Base-by-base conservation (phyloP, 2,888 invertebrate genomes). In the Deroplatys truncata region DNA sequence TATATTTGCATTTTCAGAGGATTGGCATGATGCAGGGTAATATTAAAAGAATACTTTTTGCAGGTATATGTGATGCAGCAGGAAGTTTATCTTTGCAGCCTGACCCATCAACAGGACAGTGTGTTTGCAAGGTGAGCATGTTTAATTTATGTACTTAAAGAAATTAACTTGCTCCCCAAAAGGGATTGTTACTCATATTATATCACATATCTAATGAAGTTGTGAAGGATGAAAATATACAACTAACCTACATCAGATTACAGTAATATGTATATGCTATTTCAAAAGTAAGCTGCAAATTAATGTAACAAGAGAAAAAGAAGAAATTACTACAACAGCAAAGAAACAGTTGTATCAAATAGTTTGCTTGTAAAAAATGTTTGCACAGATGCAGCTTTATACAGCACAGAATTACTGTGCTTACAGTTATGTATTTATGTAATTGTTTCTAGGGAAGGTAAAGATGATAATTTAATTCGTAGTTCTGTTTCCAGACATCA, bases 61-160 rank as follows among this genome's bases (percentile, higher is more conserved):
- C 92, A 91, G 94, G 93, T 90, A 93, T 93, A 13, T 99, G 99
- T 93, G 96, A 98, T 93, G 94, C 95, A 0, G 94, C 95, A 10
- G 99, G 99, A 82, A 97, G 98, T 15, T 92, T 94, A 91, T 94
- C 92, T 92, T 94, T 94, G 91, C 92, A 92, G 25, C 94, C 94
- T 0, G 94, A 95, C 92, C 93, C 94, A 10, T 91, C 92, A 0
- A 94, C 94, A 84, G 95, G 96, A 90, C 93, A 94, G 89, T 97
- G 97, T 93, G 93, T 93, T 28, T 97, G 97, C 94, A 97, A 97
- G 95, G 97, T 97, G 94, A 92, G 84, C 88, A 49, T n/a, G 56
- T 10, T 43, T 43, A 43, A 43, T 0, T 43, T 43, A 13, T 43
- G 43, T 43, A 35, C n/a, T 28, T 91, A 1, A 56, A 16, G 4